These are phyloP conservation scores for Epizoanthus scotinus DNA, from an alignment of 92 coral and sea anemone species.

Conservation along the genomic window DNA sequence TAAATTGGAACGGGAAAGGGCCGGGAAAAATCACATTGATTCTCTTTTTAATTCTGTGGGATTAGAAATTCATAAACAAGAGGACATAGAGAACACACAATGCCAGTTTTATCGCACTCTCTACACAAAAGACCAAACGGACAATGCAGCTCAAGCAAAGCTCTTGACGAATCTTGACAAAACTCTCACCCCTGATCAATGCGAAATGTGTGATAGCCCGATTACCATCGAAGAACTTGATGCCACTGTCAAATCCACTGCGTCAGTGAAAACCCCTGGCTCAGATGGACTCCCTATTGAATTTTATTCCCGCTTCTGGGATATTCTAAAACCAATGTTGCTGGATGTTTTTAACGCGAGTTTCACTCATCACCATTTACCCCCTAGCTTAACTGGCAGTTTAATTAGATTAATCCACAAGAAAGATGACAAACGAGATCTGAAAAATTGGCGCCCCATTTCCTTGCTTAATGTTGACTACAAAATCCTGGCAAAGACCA, in stretches of 20 bases:
- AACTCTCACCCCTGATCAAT: too few relatives aligned
- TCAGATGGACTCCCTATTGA: neutral
- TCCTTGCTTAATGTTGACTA: neutral
- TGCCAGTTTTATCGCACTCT: too few relatives aligned
- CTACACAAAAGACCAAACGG: too few relatives aligned
- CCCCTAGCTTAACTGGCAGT: neutral
- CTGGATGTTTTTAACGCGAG: neutral
- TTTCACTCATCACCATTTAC: fast-evolving
- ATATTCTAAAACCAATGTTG: neutral
- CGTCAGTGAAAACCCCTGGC: neutral
- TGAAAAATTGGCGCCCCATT: constrained; percentile 1
- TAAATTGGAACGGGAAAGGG: too few relatives aligned
- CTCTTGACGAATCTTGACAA: too few relatives aligned
- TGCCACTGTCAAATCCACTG: neutral
- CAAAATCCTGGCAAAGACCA: neutral
- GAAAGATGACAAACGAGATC: neutral
- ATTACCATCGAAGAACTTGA: too few relatives aligned
- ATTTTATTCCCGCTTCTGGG: neutral
- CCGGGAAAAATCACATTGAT: too few relatives aligned
- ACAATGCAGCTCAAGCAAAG: too few relatives aligned
- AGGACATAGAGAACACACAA: too few relatives aligned
- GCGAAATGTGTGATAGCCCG: too few relatives aligned
- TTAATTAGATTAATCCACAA: neutral
- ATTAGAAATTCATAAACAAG: too few relatives aligned
- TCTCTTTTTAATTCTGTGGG: too few relatives aligned